phyloP scores from a whole-genome alignment of 1,140 invertebrate genomes.

The Aphis craccivora region DNA sequence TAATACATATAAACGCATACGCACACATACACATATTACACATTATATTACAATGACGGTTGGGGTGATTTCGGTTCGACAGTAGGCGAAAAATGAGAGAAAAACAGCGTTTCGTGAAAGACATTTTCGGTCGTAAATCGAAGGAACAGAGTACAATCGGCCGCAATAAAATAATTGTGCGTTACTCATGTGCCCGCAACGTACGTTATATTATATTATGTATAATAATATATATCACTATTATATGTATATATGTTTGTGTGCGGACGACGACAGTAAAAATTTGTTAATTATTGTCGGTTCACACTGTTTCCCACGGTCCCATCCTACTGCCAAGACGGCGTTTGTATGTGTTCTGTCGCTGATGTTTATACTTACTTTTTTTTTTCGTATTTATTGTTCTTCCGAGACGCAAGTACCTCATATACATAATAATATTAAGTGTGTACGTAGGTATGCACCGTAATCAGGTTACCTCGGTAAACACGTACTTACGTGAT shows the following conservation, averaged over 20 bases:
- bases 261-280: not conserved
- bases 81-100: not conserved
- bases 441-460: not conserved
- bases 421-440: not conserved
- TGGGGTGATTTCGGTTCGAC: not conserved
- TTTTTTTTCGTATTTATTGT: not conserved
- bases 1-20: not conserved
- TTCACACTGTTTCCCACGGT: not conserved
- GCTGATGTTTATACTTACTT: not conserved
- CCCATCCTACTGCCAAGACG: not conserved
- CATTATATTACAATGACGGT: not conserved
- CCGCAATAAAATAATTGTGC: constrained; percentile 1
- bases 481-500: not conserved
- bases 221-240: not conserved
- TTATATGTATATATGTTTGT: not conserved
- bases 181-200: not conserved
- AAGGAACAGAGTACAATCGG: not conserved
- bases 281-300: constrained; percentile 15
- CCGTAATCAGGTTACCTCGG: not conserved
- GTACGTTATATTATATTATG: not conserved
- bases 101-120: not conserved
- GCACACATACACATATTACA: not conserved
- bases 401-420: not conserved
- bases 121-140: not conserved
- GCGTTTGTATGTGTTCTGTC: not conserved